Evolutionary conservation across 2,797 vertebrate genomes (phyloP).

Genomic region (Euphonia xanthogaster): DNA sequence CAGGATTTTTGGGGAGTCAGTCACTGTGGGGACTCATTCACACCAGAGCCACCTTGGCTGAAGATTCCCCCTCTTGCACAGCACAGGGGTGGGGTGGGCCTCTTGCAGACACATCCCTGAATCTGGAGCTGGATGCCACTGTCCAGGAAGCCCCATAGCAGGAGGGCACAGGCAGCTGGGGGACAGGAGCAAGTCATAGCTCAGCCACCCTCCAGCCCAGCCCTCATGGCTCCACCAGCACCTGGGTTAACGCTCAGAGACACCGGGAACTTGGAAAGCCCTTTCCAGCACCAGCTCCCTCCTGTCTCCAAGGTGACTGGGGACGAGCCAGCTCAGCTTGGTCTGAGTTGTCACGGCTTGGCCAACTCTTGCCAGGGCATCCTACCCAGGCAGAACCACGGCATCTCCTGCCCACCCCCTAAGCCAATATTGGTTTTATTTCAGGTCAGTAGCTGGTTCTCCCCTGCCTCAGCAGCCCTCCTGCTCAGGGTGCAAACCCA

Average conservation of each 20-base stretch:
- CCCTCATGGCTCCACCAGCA: background rate
- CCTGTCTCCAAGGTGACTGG: background rate
- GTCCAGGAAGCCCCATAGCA: background rate
- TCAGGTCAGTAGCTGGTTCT: background rate
- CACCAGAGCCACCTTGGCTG: background rate
- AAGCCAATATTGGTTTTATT: background rate
- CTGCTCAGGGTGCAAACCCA: background rate
- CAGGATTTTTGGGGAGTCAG: background rate
- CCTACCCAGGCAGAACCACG: background rate
- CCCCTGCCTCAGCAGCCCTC: background rate
- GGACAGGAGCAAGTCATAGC: background rate
- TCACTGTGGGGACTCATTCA: background rate
- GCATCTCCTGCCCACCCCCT: background rate
- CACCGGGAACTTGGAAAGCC: background rate
- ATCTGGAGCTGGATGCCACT: background rate
- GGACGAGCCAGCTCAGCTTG: background rate
- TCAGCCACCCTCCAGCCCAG: background rate
- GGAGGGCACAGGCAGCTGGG: background rate
- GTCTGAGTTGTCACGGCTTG: accelerated
- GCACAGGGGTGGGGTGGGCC: no score
- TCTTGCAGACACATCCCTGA: background rate
- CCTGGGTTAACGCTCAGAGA: background rate
- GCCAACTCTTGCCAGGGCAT: background rate
- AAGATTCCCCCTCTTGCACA: background rate
- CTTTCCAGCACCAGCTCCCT: background rate